Conservation (phyloP, 2,797 vertebrate genomes). For the Aldrovandia affinis region DNA sequence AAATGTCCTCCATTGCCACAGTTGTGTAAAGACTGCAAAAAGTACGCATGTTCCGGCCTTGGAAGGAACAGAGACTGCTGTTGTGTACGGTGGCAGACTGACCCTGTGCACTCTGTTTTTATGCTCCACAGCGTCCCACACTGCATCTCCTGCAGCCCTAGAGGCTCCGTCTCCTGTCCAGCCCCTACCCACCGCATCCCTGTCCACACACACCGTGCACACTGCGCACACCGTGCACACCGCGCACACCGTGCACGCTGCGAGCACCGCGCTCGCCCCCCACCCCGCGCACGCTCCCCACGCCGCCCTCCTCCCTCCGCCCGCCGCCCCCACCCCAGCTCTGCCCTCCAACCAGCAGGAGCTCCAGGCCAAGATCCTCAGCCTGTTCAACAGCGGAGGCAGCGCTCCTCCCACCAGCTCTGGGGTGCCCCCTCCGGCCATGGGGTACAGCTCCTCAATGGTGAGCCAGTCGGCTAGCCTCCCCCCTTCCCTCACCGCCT, state of each 20-base stretch:
- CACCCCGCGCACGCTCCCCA: conserved; percentile 52
- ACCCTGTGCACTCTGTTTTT: background rate
- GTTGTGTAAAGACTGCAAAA: too few species aligned
- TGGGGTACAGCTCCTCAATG: conserved; percentile 61
- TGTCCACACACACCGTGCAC: conserved; percentile 44
- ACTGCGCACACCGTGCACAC: conserved; percentile 33
- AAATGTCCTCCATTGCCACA: too few species aligned
- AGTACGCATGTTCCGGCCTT: background rate
- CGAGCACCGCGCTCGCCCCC: conserved; percentile 25
- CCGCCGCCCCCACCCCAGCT: conserved; percentile 56
- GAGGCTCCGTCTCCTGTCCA: conserved; percentile 53
- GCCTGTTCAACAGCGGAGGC: conserved; percentile 89
- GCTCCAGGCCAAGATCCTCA: conserved; percentile 97
- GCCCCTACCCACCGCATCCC: conserved; percentile 39
- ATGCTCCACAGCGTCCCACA: conserved; percentile 43
- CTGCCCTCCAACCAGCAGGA: conserved; percentile 84
- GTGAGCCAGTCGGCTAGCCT: conserved; percentile 31
- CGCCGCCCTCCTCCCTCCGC: conserved; percentile 55
- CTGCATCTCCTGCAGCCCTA: conserved; percentile 45
- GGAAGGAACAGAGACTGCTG: background rate
- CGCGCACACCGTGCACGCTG: background rate
- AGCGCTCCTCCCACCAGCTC: conserved; percentile 37
- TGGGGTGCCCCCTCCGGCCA: conserved; percentile 47
- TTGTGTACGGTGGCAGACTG: background rate
- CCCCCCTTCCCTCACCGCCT: conserved; percentile 30